Evolutionary conservation across 2,888 invertebrate species (phyloP).

Genomic region (Andricus quercusramuli): DNA sequence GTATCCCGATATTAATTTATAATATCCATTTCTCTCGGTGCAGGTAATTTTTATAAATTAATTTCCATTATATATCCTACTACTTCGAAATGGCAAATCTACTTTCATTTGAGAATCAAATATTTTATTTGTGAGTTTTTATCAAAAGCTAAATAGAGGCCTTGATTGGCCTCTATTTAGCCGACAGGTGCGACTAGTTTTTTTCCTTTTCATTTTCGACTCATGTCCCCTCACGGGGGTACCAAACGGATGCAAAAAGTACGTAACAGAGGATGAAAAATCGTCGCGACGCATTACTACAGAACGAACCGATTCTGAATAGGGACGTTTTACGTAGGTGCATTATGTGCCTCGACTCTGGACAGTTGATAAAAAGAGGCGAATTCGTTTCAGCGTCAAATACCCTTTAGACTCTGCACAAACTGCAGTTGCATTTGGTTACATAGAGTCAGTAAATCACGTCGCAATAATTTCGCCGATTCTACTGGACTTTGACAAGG

Average conservation of each 20-base stretch:
- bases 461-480: slow-evolving; percentile 8
- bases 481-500: neutral
- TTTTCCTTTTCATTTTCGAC: slow-evolving; percentile 9
- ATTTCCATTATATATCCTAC: no score
- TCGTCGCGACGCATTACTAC: slow-evolving; percentile 17
- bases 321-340: slow-evolving; percentile 22
- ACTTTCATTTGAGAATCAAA: neutral
- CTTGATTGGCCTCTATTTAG: slow-evolving; percentile 8
- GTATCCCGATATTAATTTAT: no score
- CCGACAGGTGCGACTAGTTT: neutral
- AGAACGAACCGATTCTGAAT: slow-evolving; percentile 10
- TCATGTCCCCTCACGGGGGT: neutral
- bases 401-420: slow-evolving; percentile 22
- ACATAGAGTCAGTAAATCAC: neutral
- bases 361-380: slow-evolving; percentile 31
- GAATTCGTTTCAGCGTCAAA: slow-evolving; percentile 19
- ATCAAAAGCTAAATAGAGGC: neutral
- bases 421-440: slow-evolving; percentile 10
- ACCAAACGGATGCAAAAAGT: neutral
- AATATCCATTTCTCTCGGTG: no score
- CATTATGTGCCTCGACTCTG: slow-evolving; percentile 22
- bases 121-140: neutral
- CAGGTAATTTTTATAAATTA: no score
- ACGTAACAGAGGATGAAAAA: slow-evolving; percentile 20
- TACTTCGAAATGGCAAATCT: no score